Evolutionary conservation across 1,140 invertebrate genomes (phyloP).

Genomic region (Hesperophylax magnus): DNA sequence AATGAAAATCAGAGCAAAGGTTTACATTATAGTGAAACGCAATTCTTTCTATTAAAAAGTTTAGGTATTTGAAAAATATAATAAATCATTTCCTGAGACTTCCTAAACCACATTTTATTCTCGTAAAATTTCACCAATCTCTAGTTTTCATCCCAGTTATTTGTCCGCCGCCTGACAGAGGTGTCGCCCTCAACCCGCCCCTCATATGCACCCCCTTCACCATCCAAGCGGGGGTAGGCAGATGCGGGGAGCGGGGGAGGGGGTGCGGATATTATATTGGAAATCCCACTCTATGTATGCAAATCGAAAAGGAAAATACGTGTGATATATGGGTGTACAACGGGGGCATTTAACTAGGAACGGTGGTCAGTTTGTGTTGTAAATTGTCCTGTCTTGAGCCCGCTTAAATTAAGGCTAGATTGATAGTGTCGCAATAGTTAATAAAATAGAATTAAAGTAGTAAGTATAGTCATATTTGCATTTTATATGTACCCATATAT

Average conservation of each 20-base stretch:
- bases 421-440: too few relatives aligned
- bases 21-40: too few relatives aligned
- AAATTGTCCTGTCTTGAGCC: too few relatives aligned
- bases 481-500: too few relatives aligned
- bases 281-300: constrained; percentile 58
- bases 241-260: neutral
- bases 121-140: constrained; percentile 17
- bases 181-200: constrained; percentile 30
- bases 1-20: too few relatives aligned
- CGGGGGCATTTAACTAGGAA: constrained; percentile 1
- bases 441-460: too few relatives aligned
- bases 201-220: neutral
- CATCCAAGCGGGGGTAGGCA: neutral
- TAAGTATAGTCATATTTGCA: too few relatives aligned
- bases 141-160: constrained; percentile 32
- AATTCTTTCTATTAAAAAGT: neutral
- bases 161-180: constrained; percentile 49
- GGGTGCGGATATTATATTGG: constrained; percentile 57
- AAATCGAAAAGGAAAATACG: constrained; percentile 57
- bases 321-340: constrained; percentile 48
- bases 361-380: neutral
- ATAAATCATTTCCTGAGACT: neutral
- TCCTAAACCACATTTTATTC: constrained; percentile 4
- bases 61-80: neutral
- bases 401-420: too few relatives aligned